These are phyloP conservation scores for Drosophila tristis DNA, from an alignment of 1,140 invertebrate genomes.

Conservation along the genomic window DNA sequence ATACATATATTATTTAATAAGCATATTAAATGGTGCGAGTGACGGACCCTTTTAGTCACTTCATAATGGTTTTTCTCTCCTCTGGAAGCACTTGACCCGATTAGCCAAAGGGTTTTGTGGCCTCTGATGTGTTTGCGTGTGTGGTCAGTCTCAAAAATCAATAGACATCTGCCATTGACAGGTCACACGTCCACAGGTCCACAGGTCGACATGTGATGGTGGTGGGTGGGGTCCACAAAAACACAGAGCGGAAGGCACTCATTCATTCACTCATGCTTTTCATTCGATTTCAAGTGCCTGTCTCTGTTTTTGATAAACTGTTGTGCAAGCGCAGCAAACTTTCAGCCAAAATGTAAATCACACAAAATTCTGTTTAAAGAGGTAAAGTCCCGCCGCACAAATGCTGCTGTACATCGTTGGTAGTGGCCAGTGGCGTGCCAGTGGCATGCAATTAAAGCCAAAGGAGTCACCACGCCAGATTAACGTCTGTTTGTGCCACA, in stretches of 20 bases:
- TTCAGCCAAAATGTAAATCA: conserved; percentile 39
- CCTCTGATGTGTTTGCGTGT: background rate
- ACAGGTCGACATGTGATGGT: conserved; percentile 4
- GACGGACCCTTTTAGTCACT: conserved; percentile 58
- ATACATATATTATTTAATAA: conserved; percentile 34
- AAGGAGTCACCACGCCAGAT: conserved; percentile 46
- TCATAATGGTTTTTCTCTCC: conserved; percentile 55
- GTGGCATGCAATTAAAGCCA: conserved; percentile 18
- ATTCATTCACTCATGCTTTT: conserved; percentile 30
- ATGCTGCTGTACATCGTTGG: background rate
- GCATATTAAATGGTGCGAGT: conserved; percentile 50
- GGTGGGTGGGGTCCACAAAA: conserved; percentile 25
- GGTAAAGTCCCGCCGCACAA: conserved; percentile 30
- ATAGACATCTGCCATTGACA: conserved; percentile 59
- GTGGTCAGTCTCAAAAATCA: conserved; percentile 52
- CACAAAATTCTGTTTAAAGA: conserved; percentile 51
- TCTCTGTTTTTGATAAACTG: conserved; percentile 39
- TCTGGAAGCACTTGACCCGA: conserved; percentile 56
- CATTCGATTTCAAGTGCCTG: conserved; percentile 41
- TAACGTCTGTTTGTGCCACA: conserved; percentile 41
- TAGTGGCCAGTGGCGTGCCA: no score
- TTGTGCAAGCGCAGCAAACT: background rate
- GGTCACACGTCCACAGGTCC: background rate
- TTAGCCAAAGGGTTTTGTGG: conserved; percentile 37
- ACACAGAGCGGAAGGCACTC: conserved; percentile 11